Conservation (phyloP, 1,140 invertebrate genomes). For the Bombus consobrinus region DNA sequence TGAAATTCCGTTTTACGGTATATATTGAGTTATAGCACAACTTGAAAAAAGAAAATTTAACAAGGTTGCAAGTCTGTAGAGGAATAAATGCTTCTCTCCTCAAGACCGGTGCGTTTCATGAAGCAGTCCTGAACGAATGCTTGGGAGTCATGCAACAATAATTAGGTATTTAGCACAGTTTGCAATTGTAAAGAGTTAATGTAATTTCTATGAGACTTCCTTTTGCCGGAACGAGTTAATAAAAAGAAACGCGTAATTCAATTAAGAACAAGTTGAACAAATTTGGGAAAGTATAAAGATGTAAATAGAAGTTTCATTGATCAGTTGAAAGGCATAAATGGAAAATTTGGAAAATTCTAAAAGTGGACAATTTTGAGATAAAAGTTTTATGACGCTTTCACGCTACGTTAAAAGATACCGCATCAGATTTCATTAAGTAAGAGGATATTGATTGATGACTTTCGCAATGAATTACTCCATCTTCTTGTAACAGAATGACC, state of each 20-base stretch:
- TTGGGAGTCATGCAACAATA: conserved; percentile 60
- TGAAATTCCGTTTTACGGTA: not conserved
- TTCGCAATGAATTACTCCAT: conserved; percentile 11
- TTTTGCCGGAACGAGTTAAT: not conserved
- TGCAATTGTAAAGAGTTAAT: conserved; percentile 36
- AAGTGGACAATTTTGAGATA: not conserved
- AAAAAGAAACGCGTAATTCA: not conserved
- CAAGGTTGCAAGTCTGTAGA: not conserved
- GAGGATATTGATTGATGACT: conserved; percentile 11
- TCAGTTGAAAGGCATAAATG: too few species aligned
- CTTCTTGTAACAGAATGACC: not conserved
- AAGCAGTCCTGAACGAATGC: not conserved
- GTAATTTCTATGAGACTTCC: conserved; percentile 6
- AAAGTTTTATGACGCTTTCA: not conserved
- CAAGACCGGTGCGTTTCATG: not conserved
- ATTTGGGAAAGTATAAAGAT: too few species aligned
- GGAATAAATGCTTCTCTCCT: not conserved
- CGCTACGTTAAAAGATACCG: too few species aligned
- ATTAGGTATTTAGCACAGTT: conserved; percentile 64
- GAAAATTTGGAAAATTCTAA: not conserved
- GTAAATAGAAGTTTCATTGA: too few species aligned
- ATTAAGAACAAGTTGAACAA: not conserved
- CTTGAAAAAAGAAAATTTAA: not conserved
- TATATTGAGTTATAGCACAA: not conserved
- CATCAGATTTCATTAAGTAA: not conserved